phyloP scores from a whole-genome alignment of 1,140 invertebrate genomes.

The Drosophila santomea region DNA sequence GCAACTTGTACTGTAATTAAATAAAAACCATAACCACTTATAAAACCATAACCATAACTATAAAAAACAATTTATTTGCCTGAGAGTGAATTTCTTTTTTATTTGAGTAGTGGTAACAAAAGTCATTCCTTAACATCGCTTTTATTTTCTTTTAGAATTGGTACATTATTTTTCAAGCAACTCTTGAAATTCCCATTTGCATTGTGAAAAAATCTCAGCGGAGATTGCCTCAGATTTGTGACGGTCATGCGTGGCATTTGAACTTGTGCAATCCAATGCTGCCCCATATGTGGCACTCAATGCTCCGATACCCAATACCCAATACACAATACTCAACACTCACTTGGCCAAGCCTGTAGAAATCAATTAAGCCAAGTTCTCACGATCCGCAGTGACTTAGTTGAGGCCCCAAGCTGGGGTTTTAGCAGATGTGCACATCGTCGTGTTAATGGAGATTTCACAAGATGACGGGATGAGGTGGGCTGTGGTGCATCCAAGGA shows the following conservation, averaged over 20 bases:
- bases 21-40: too few relatives aligned
- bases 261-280: slow-evolving; percentile 49
- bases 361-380: slow-evolving; percentile 75
- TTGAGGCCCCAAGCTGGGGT: slow-evolving; percentile 3
- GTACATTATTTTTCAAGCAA: not conserved
- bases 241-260: slow-evolving; percentile 70
- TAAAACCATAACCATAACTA: too few relatives aligned
- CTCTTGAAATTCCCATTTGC: slow-evolving; percentile 16
- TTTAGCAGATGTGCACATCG: slow-evolving; percentile 19
- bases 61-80: too few relatives aligned
- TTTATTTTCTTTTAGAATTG: not conserved
- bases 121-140: not conserved
- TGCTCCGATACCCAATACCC: not conserved
- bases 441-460: slow-evolving; percentile 1
- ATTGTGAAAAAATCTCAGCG: slow-evolving; percentile 18
- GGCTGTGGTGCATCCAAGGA: not conserved
- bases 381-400: slow-evolving; percentile 61
- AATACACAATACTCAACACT: not conserved
- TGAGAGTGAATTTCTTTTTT: too few relatives aligned
- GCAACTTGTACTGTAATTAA: too few relatives aligned
- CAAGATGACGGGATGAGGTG: slow-evolving; percentile 1
- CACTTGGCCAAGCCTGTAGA: slow-evolving; percentile 56
- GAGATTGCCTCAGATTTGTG: slow-evolving; percentile 59
- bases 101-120: not conserved
- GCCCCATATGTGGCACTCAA: slow-evolving; percentile 30